Base-by-base conservation (phyloP, 2,888 invertebrate species). In the Heliconius aoede region DNA sequence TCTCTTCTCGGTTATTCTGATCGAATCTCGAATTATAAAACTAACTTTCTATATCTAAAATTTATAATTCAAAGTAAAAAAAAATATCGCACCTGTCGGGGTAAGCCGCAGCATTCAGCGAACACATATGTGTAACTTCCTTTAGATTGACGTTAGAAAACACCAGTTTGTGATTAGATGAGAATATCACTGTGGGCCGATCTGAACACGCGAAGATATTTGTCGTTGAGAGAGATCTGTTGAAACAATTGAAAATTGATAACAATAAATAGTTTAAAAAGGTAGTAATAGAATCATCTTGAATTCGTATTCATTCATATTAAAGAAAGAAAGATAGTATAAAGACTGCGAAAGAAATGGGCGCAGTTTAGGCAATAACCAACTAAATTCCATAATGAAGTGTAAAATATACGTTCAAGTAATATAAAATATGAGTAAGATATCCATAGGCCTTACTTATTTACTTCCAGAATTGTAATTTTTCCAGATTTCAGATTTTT, bases 191-290 rank as follows among this genome's bases (percentile, higher is more conserved):
- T 0, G 99, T 99, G 0, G 99, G 99, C 72, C 99, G 96, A 91
- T 99, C 99, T 0, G 99, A 99, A 90, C 99, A 99, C 30, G 99
- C 99, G 94, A 99, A 99, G 55, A 99, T 99, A 90, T 99, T 99
- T 24, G 98, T 98, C 0, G 99, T 99, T 21, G 98, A 97, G 73
- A 98, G 95, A 0, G 98, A 97, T 81, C 97, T 96, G 88, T 65
- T 65, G 4, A 55, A 55, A 9, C 21, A n/a, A 55, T n/a, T 1
- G 5, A 51, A 21, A 51, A 21, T 51, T 5, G 7, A 51, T 51
- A 40, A 51, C 7, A 21, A 51, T 21, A 51, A 21, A 21, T 40
- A 5, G 4, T 32, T 3, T 2, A 40, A 21, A 51, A 51, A 51
- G 4, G 51, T 7, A 51, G 2, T 8, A 51, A 21, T 21, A 7